phyloP scores from a whole-genome alignment of 2,797 vertebrate genomes.

The Clarias laeviceps region DNA sequence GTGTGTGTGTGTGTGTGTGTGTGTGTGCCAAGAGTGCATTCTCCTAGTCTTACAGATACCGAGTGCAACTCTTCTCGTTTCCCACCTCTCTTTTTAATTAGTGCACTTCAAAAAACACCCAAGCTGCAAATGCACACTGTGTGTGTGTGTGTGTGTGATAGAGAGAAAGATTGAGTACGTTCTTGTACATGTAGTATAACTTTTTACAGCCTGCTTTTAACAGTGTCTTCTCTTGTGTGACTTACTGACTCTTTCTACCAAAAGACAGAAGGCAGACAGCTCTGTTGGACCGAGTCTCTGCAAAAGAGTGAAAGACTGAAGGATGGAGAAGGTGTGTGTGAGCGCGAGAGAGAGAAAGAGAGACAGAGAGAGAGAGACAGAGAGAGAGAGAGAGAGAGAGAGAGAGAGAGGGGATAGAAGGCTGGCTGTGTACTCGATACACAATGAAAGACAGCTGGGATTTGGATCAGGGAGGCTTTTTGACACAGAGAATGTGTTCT shows the following conservation, averaged over 20 bases:
- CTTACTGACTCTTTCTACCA: constrained; percentile 32
- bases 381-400: constrained; percentile 21
- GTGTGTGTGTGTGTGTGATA: background rate
- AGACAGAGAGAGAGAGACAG: background rate
- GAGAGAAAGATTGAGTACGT: background rate
- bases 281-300: constrained; percentile 11
- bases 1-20: no score
- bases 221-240: constrained; percentile 8
- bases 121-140: constrained; percentile 57
- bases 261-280: constrained; percentile 32
- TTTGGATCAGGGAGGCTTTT: constrained; percentile 59
- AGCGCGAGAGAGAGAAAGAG: background rate
- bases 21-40: constrained; percentile 59
- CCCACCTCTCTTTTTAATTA: constrained; percentile 55
- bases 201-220: constrained; percentile 18
- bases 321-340: constrained; percentile 13
- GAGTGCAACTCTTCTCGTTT: constrained; percentile 45
- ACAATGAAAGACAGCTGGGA: constrained; percentile 58
- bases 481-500: constrained; percentile 59
- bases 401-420: constrained; percentile 36
- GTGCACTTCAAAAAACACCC: constrained; percentile 59
- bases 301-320: constrained; percentile 3
- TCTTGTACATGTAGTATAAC: background rate
- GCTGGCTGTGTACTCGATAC: constrained; percentile 49
- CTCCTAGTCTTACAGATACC: constrained; percentile 52